Evolutionary conservation across 2,888 invertebrate genomes (phyloP).

Genomic region (Rugalucina vietnamica): DNA sequence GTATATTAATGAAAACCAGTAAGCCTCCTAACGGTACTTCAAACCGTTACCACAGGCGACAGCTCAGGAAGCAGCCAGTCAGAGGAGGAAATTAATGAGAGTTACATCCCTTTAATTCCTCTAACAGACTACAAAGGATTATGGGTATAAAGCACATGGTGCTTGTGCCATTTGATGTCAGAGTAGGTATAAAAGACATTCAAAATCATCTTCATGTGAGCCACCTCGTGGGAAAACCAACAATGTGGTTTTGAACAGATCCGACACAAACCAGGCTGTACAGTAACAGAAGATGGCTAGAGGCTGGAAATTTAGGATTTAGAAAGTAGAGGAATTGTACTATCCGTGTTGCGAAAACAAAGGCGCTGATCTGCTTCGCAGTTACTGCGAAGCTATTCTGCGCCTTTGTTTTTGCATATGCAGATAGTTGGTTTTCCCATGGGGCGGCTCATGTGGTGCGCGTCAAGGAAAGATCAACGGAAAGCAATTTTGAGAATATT

Average conservation of each 20-base stretch:
- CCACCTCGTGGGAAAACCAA: not conserved
- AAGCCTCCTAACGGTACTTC: constrained; percentile 3
- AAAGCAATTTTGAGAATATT: constrained; percentile 9
- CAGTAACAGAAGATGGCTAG: too few species aligned
- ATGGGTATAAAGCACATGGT: constrained; percentile 9
- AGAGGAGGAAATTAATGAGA: constrained; percentile 40
- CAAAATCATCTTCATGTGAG: not conserved
- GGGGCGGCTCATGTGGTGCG: too few species aligned
- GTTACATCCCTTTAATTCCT: constrained; percentile 57
- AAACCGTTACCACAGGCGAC: constrained; percentile 44
- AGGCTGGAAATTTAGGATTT: too few species aligned
- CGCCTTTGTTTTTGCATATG: too few species aligned
- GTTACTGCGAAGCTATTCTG: too few species aligned
- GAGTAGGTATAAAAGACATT: not conserved
- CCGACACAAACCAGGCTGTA: too few species aligned
- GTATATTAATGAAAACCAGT: not conserved
- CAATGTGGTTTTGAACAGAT: too few species aligned
- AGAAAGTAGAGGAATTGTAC: too few species aligned
- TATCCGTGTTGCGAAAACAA: too few species aligned
- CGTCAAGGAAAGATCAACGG: not conserved
- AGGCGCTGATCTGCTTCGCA: too few species aligned
- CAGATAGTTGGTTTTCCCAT: too few species aligned
- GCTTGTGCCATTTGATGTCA: constrained; percentile 2
- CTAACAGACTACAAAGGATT: constrained; percentile 35
- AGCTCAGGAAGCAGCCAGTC: constrained; percentile 39